These are phyloP conservation scores for Nasonia giraulti DNA, from an alignment of 1,140 invertebrate genomes.

Conservation along the genomic window DNA sequence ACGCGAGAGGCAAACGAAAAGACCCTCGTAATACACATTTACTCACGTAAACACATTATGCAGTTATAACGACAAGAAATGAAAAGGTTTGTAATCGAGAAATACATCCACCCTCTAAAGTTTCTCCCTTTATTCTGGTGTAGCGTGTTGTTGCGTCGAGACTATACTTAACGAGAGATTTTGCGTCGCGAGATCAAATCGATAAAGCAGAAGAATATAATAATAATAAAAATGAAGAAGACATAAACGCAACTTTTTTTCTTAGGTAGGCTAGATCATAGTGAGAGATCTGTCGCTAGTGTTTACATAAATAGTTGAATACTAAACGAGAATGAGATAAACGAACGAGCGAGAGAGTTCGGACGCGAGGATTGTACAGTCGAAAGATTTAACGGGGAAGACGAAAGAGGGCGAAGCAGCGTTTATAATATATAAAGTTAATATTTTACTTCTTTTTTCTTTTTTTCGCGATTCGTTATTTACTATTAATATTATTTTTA, in stretches of 20 bases:
- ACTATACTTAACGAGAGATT: conserved; percentile 25
- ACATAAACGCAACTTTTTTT: conserved; percentile 38
- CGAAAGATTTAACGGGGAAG: conserved; percentile 2
- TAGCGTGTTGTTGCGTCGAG: conserved; percentile 41
- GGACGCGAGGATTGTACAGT: conserved; percentile 28
- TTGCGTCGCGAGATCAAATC: not conserved
- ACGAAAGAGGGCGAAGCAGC: conserved; percentile 22
- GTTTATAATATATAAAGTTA: conserved; percentile 21
- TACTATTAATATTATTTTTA: conserved; percentile 26
- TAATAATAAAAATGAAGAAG: conserved; percentile 14
- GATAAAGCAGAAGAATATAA: not conserved
- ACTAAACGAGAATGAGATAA: conserved; percentile 12
- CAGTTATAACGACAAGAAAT: conserved; percentile 6
- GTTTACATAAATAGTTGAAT: conserved; percentile 31
- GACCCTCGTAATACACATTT: conserved; percentile 2
- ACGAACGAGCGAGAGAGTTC: not conserved
- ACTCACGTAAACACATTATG: conserved; percentile 8
- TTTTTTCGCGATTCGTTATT: conserved; percentile 19
- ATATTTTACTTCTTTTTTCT: conserved; percentile 41
- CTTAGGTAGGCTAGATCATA: conserved; percentile 38
- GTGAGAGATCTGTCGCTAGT: conserved; percentile 40
- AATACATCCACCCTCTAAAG: conserved; percentile 35
- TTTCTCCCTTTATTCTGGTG: conserved; percentile 30
- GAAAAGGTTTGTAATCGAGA: conserved; percentile 7
- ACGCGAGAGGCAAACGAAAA: conserved; percentile 1